Base-by-base conservation (phyloP, 2,888 invertebrate species). In the Pyrgus malvae region DNA sequence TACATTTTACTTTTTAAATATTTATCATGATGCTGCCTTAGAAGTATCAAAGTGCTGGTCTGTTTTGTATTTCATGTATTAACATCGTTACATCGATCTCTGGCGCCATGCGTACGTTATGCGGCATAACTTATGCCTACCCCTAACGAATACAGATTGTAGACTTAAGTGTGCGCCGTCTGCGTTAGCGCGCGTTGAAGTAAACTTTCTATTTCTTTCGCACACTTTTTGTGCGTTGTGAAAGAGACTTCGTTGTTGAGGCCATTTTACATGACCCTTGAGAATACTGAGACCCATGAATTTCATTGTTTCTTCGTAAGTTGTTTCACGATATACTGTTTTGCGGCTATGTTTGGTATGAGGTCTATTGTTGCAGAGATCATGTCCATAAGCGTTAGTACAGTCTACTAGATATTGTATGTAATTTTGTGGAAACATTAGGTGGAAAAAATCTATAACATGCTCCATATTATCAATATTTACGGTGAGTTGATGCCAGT, bases 321-420 rank as follows among this genome's bases (percentile, higher is more conserved):
- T 54, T 12, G 38, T 38, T 33, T 51, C 48, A n/a, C 25, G 17
- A 33, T 27, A 55, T 27, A 12, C 37, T 21, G 35, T 31, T 35
- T 55, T 53, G 11, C 60, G 60, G 44, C 58, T 57, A 44, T 60
- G 12, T 51, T 60, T 48, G 25, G 60, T 62, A 31, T 57, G 58
- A 16, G 62, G 57, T 53, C 45, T 60, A 38, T 58, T 62, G 17
- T 51, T 48, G 27, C 55, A 53, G 35, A 58, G 29, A 46, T 23
- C 35, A 27, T 45, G 58, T 3, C 58, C 62, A 49, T 62, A 62
- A 19, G n/a, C 51, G 35, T 60, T 62, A 9, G 54, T 58, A 35
- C 56, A 54, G 27, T 27, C 40, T 29, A 61, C 54, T 25, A 57
- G 12, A 44, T 56, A 59, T 23, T 61, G 59, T 14, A 61, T 23